phyloP scores from a whole-genome alignment of 2,113 vertebrate genomes.

The Amphiprion percula region DNA sequence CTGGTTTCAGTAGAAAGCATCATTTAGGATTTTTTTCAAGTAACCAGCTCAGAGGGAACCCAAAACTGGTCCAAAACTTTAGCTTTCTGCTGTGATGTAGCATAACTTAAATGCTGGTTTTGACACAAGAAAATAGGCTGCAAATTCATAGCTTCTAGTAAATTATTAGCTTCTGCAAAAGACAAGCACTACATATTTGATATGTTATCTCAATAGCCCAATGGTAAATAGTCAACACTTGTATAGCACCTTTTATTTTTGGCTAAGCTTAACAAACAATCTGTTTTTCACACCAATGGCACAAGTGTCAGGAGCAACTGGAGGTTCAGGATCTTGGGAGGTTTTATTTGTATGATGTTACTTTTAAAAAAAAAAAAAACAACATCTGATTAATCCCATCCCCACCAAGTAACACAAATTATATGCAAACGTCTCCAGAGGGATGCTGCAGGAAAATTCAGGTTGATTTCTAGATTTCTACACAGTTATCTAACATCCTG shows the following conservation, averaged over 20 bases:
- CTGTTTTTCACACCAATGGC: no score
- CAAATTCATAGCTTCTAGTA: not conserved
- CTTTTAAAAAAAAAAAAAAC: not conserved
- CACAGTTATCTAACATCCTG: not conserved
- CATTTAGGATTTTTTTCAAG: not conserved
- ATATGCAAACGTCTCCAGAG: slow-evolving; percentile 7
- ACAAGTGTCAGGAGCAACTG: no score
- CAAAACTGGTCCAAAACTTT: not conserved
- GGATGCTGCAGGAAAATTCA: not conserved
- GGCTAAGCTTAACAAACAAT: no score
- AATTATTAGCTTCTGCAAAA: slow-evolving; percentile 3
- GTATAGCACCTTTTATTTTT: no score
- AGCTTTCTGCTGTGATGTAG: slow-evolving; percentile 22
- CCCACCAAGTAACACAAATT: not conserved
- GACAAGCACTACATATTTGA: not conserved
- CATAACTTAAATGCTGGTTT: not conserved
- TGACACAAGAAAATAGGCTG: not conserved
- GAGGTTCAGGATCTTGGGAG: not conserved
- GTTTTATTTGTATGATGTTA: not conserved
- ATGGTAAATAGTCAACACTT: no score
- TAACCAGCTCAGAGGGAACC: not conserved
- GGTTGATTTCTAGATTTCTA: not conserved
- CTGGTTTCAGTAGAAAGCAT: slow-evolving; percentile 28
- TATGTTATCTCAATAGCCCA: no score
- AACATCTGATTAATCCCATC: not conserved